Percentiles rank a stretch among this genome's conserved stretches.
These are phyloP conservation scores for Tolmerus cingulatus DNA, from an alignment of 2,888 invertebrate genomes.

Conservation along the genomic window DNA sequence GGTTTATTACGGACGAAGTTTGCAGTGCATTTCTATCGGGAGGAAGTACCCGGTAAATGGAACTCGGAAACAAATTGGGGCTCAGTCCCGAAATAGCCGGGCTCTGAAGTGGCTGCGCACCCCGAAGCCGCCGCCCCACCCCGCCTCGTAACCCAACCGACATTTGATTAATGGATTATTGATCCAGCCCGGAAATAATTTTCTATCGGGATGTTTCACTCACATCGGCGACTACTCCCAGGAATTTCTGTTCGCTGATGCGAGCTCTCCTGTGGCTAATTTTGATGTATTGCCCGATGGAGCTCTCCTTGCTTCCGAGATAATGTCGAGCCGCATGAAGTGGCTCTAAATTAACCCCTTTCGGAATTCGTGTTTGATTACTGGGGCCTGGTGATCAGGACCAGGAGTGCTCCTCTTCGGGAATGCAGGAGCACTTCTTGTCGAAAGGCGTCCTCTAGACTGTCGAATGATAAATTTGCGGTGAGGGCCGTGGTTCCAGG, in stretches of 20 bases:
- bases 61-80: neutral
- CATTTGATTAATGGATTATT: constrained; percentile 44
- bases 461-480: neutral
- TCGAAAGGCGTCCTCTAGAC: neutral
- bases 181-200: constrained; percentile 43
- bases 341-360: constrained; percentile 8
- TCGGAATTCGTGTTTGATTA: neutral
- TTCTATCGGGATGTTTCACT: constrained; percentile 36
- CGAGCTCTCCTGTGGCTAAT: constrained; percentile 1
- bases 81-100: neutral
- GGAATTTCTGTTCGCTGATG: neutral
- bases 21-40: constrained; percentile 12
- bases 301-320: neutral
- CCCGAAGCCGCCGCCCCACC: neutral
- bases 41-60: neutral
- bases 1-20: neutral
- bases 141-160: neutral
- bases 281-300: constrained; percentile 22
- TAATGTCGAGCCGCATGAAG: neutral
- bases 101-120: neutral
- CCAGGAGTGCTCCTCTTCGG: neutral
- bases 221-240: neutral
- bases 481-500: neutral
- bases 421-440: neutral
- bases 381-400: neutral